Conservation (phyloP, 2,888 invertebrate genomes). For the Tenthredo livida region DNA sequence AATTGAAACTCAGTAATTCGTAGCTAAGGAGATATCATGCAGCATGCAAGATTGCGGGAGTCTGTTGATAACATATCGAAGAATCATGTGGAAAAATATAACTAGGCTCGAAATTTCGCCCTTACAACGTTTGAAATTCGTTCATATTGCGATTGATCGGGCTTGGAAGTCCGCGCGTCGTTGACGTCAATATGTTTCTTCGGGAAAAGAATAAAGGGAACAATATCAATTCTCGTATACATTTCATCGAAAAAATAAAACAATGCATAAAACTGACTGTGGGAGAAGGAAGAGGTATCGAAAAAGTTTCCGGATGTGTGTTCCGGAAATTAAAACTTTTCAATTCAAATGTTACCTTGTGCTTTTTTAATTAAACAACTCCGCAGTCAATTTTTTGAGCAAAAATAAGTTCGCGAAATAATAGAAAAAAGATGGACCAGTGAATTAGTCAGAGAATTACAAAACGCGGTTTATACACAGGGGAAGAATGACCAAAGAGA, state of each 20-base stretch:
- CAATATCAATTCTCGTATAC: not conserved
- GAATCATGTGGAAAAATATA: not conserved
- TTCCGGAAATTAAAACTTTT: slow-evolving; percentile 24
- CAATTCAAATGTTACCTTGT: not conserved
- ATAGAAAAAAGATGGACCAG: not conserved
- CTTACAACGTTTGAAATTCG: not conserved
- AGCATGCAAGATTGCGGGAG: not conserved
- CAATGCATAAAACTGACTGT: not conserved
- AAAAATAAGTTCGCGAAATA: not conserved
- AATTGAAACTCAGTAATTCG: slow-evolving; percentile 16
- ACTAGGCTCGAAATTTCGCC: not conserved
- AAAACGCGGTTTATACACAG: not conserved
- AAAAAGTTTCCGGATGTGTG: slow-evolving; percentile 9
- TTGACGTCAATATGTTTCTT: not conserved
- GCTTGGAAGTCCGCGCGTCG: not conserved
- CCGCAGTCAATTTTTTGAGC: not conserved
- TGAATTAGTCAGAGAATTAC: not conserved
- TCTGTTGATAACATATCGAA: not conserved
- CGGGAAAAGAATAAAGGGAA: not conserved
- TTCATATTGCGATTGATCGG: not conserved
- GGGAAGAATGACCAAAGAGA: not conserved
- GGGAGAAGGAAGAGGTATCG: slow-evolving; percentile 4
- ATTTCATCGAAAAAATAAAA: not conserved
- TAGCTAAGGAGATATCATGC: not conserved
- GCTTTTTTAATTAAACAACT: not conserved